phyloP scores from a whole-genome alignment of 35 echinoderm and acorn worm species.

The Apostichopus japonicus region DNA sequence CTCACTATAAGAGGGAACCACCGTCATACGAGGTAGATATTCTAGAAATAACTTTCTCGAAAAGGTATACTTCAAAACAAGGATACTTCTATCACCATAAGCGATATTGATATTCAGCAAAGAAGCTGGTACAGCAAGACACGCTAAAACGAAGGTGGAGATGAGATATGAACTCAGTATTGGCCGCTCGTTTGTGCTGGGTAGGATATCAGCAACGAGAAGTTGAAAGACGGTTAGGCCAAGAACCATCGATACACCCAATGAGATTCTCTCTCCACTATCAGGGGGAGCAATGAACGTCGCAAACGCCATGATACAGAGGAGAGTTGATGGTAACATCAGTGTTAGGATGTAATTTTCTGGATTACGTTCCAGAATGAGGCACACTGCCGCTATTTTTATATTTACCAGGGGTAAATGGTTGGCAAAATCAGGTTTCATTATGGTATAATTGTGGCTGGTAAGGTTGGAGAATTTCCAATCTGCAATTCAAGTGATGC shows the following conservation, averaged over 20 bases:
- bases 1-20: neutral
- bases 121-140: neutral
- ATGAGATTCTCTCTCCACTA: neutral
- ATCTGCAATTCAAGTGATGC: neutral
- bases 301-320: neutral
- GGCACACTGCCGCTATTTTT: neutral
- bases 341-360: neutral
- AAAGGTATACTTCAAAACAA: neutral
- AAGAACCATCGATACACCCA: neutral
- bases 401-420: neutral
- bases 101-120: neutral
- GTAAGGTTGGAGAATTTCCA: neutral
- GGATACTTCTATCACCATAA: neutral
- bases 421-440: neutral
- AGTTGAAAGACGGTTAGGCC: constrained; percentile 6
- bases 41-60: constrained; percentile 15
- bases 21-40: neutral
- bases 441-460: neutral
- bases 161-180: constrained; percentile 1
- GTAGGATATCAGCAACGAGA: constrained; percentile 1
- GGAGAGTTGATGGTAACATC: neutral
- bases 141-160: neutral
- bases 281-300: constrained; percentile 10
- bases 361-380: neutral
- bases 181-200: neutral